Evolutionary conservation across 2,113 vertebrate species (phyloP).

Genomic region (Emydura subglobosa): DNA sequence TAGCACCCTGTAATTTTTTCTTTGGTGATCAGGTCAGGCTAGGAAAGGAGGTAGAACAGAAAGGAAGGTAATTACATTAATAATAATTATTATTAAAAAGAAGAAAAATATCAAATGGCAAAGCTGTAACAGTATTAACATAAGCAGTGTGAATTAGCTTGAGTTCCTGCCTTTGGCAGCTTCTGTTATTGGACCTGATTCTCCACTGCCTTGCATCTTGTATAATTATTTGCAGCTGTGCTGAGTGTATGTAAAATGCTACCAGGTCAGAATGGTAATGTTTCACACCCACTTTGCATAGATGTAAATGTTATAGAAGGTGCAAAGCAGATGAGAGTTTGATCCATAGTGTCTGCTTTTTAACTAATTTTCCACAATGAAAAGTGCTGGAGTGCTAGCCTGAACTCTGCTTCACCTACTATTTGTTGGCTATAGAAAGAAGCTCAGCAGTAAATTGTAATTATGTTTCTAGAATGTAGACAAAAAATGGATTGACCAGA

Average conservation of each 20-base stretch:
- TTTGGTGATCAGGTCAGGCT: not conserved
- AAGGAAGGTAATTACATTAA: conserved; percentile 52
- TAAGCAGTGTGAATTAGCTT: not conserved
- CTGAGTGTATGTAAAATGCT: conserved; percentile 3
- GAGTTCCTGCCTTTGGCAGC: too few relatives aligned
- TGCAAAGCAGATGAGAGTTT: conserved; percentile 71
- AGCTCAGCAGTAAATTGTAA: conserved; percentile 6
- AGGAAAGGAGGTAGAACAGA: not conserved
- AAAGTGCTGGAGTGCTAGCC: not conserved
- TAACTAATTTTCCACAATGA: conserved; percentile 51
- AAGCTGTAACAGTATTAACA: conserved; percentile 4
- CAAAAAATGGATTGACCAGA: not conserved
- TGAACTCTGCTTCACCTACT: conserved; percentile 62
- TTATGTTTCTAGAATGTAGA: not conserved
- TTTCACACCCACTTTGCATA: conserved; percentile 46
- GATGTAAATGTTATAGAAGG: conserved; percentile 64
- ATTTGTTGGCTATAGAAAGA: conserved; percentile 63
- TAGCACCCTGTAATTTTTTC: conserved; percentile 50
- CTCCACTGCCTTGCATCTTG: not conserved
- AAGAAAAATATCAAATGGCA: conserved; percentile 24
- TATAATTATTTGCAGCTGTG: not conserved
- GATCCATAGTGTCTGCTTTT: conserved; percentile 70
- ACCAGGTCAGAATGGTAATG: not conserved
- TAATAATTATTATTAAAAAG: conserved; percentile 57
- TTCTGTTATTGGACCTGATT: not conserved